phyloP scores from a whole-genome alignment of 2,797 vertebrate genomes.

The Spinibarbus caldwelli region DNA sequence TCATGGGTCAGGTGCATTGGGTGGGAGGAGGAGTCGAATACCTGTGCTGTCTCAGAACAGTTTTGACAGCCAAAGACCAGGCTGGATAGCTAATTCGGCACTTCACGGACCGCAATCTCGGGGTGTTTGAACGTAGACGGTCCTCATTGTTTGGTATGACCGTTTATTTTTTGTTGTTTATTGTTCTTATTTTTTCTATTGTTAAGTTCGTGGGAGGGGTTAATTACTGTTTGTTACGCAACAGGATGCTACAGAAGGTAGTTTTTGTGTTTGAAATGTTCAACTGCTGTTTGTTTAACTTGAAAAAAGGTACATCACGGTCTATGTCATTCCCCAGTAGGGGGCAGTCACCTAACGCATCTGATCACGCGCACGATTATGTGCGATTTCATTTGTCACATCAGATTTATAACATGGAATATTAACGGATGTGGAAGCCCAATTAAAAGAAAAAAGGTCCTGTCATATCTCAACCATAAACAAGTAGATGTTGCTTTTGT shows the following conservation, averaged over 20 bases:
- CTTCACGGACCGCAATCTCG: background rate
- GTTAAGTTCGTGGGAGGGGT: no score
- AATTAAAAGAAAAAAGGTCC: background rate
- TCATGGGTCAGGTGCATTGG: background rate
- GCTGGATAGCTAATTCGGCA: background rate
- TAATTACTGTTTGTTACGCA: background rate
- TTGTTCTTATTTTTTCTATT: background rate
- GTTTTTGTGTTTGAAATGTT: constrained; percentile 3
- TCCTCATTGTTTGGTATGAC: background rate
- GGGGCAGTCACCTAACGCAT: background rate
- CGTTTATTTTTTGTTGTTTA: background rate
- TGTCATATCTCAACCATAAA: background rate
- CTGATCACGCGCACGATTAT: background rate
- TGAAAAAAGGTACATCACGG: background rate
- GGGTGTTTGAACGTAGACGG: background rate
- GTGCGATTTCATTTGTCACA: background rate
- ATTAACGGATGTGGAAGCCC: background rate
- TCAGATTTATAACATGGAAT: background rate
- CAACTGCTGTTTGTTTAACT: background rate
- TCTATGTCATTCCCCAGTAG: background rate
- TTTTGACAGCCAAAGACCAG: background rate
- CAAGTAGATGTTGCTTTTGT: constrained; percentile 8
- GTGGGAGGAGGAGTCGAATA: background rate
- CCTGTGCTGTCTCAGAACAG: background rate
- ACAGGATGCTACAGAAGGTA: background rate